A percentile compares a stretch with the other conserved stretches of the same genome.
Conservation (phyloP, 2,797 vertebrate genomes). For the Pterois miles region DNA sequence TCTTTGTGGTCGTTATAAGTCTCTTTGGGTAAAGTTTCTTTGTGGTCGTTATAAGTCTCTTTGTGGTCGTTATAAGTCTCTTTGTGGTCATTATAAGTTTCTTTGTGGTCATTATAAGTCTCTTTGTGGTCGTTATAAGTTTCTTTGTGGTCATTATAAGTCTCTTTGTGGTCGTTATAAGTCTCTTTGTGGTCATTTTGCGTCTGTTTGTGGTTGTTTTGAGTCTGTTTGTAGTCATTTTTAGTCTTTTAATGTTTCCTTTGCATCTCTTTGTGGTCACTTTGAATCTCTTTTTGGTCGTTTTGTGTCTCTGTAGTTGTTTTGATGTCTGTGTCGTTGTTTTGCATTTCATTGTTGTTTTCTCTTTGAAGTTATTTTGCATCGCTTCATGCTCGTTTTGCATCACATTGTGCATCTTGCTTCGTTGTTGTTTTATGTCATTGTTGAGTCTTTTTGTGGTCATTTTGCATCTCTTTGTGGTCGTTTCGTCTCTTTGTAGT, state of each 20-base stretch:
- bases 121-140: too few species aligned
- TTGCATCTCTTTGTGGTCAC: not conserved
- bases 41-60: too few species aligned
- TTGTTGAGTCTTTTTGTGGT: not conserved
- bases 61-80: too few species aligned
- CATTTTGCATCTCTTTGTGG: not conserved
- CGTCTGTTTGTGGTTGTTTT: not conserved
- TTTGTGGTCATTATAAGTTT: too few species aligned
- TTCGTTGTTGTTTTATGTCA: too few species aligned
- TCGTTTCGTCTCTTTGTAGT: not conserved
- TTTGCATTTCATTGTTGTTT: too few species aligned
- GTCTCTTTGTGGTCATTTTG: not conserved
- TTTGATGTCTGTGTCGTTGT: not conserved
- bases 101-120: too few species aligned
- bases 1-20: too few species aligned
- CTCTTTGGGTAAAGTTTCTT: too few species aligned
- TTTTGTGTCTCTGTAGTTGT: not conserved
- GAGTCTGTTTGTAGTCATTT: not conserved
- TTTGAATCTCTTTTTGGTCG: not conserved
- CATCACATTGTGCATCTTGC: not conserved
- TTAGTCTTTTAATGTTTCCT: not conserved
- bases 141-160: too few species aligned
- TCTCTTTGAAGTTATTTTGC: not conserved
- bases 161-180: too few species aligned
- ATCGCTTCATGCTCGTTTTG: not conserved